Evolutionary conservation across 2,113 vertebrate genomes (phyloP), one percentile per base, ranked within the genome.

Genomic region (Larimichthys polyactis): DNA sequence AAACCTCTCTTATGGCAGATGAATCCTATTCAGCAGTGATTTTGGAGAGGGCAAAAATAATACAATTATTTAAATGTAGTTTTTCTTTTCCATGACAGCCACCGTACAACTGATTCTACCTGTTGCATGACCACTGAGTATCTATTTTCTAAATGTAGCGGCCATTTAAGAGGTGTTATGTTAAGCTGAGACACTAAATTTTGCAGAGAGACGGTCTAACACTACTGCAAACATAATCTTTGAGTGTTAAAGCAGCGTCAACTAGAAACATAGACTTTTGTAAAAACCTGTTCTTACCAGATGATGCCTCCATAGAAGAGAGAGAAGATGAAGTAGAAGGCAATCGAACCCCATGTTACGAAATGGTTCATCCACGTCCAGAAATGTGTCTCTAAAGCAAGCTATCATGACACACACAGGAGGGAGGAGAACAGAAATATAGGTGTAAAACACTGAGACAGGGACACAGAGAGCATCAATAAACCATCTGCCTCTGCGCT

Each of bases 311-410:
- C 98, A 80, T 99, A 99, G 95, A 99, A 99, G 88, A 99, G 95
- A 74, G 98, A 99, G 94, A 99, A 99, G 91, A 97, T 94, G 93
- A 99, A 98, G 93, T 99, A 99, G 96, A 99, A 99, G 49, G 95
- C 95, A 85, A 99, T 97, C 71, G 98, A 99, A 78, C 98, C 98
- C 98, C 98, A 99, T 0, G 97, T 99, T 92, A 99, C 98, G 93
- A 99, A 97, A 94, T 99, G 98, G 91, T 99, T 97, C 92, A 99
- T 97, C 98, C 98, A 99, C 1, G 98, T 99, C 98, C 98, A 99
- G 95, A 98, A 99, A 85, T 97, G 97, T 75, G 98, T 99, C 94
- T 99, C 98, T 88, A 99, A 93, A 66, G 98, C 98, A 93, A 99
- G 96, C 98, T 99, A 90, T 63, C 62, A 92, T 74, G 0, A 65